Base-by-base conservation (phyloP, 2,888 invertebrate genomes). In the Eumacrocentrus americanus region DNA sequence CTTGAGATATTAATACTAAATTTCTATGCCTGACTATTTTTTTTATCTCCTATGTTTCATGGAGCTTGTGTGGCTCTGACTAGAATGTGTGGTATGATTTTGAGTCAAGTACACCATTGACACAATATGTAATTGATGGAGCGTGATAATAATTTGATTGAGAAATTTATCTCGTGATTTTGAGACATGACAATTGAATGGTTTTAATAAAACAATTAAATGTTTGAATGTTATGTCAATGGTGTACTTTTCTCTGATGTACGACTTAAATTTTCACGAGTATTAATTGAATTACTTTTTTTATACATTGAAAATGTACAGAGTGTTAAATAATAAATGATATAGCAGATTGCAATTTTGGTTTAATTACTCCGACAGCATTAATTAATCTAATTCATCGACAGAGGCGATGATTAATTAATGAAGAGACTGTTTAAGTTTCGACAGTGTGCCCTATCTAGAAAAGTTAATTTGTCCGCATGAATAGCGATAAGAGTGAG, bases 301-400 rank as follows among this genome's bases (percentile, higher is more conserved):
- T 51, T 55, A 58, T 59, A 66, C 61, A 61, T 62, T 60, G 37
- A 58, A 63, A 64, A 65, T 62, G 50, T 65, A 67, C 67, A 65
- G 62, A 60, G 52, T 44, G 25, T 44, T 53, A 59, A 55, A 63
- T 56, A 48, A 61, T 18, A 18, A 14, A 22, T 37, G 16, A n/a
- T n/a, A 57, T 42, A 55, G 25, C 35, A 51, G 37, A 37, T 42
- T 46, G 35, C 20, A 11, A 6, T 1, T 40, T 14, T 16, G 7
- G 44, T 34, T 37, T 52, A n/a, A 48, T 29, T n/a, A 34, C 44
- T 22, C 60, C 37, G 38, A 42, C 35, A 52, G 23, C 44, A 52
- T 38, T 52, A 11, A 25, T n/a, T 6, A 37, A 38, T 22, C 20
- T 22, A 18, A 18, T 20, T 1, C 3, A 5, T 14, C 9, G 3